Percentiles rank a stretch among this genome's conserved stretches.
Conservation (phyloP, 1,140 invertebrate genomes). For the Dinothrombium tinctorium region DNA sequence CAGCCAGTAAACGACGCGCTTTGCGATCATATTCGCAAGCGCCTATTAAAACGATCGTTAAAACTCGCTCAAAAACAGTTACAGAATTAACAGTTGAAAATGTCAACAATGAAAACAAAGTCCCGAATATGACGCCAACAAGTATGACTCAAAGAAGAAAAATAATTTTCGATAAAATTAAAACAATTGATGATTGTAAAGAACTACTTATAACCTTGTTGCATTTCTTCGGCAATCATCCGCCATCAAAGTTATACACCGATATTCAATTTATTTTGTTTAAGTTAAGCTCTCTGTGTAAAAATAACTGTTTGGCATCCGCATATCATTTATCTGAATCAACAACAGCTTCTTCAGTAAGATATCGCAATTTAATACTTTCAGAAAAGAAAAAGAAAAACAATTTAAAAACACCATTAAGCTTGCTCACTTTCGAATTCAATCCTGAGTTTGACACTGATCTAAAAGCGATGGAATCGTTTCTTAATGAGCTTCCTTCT, state of each 20-base stretch:
- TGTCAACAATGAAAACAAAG: no score
- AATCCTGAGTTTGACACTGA: not conserved
- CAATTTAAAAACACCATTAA: not conserved
- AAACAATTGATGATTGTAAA: not conserved
- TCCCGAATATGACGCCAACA: no score
- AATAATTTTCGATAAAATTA: no score
- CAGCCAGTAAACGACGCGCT: no score
- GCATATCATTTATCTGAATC: constrained; percentile 7
- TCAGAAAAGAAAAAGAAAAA: constrained; percentile 1
- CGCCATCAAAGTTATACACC: not conserved
- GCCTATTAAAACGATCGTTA: no score
- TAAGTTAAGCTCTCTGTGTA: not conserved
- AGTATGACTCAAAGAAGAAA: no score
- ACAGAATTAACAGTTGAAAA: no score
- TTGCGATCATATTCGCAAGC: no score
- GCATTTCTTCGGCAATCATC: constrained; percentile 2
- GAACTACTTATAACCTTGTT: not conserved
- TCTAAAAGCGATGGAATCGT: not conserved
- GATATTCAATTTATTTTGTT: not conserved
- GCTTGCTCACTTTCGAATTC: not conserved
- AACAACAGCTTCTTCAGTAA: not conserved
- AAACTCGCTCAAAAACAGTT: no score
- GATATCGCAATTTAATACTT: constrained; percentile 6
- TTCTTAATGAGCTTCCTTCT: not conserved
- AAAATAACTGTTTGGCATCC: not conserved